Evolutionary conservation across 2,888 invertebrate species (phyloP).

Genomic region (Apotomis turbidana): DNA sequence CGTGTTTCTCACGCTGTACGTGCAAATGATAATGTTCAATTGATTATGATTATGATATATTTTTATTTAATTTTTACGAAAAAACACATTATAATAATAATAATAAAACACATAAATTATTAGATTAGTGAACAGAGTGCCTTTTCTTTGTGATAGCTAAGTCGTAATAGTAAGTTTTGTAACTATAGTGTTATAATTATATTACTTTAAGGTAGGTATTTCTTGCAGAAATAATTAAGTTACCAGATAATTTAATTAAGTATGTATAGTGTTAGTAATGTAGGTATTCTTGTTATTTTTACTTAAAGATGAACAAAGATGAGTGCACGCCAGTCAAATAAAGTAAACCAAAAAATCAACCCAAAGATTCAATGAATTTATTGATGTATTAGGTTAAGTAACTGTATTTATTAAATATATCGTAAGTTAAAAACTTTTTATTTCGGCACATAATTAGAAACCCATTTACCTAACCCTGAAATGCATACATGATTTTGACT

Average conservation of each 20-base stretch:
- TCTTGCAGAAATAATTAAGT: constrained; percentile 30
- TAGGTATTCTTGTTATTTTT: constrained; percentile 18
- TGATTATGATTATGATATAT: too few relatives aligned
- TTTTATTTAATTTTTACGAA: too few relatives aligned
- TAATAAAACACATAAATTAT: too few relatives aligned
- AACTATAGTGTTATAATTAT: constrained; percentile 23
- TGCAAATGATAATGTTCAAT: too few relatives aligned
- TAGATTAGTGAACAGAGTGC: constrained; percentile 28
- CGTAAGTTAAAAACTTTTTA: constrained; percentile 21
- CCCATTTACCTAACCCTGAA: not conserved
- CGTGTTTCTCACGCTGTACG: too few relatives aligned
- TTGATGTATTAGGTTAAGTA: constrained; percentile 28
- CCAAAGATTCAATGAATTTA: constrained; percentile 22
- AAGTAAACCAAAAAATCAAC: constrained; percentile 23
- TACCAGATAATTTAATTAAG: constrained; percentile 33
- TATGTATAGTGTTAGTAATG: constrained; percentile 27
- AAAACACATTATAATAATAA: too few relatives aligned
- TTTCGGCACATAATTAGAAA: not conserved
- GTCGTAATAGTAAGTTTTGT: constrained; percentile 27
- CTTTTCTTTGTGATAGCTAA: constrained; percentile 44
- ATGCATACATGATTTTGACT: too few relatives aligned
- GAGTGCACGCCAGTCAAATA: constrained; percentile 47
- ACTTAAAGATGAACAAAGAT: constrained; percentile 28
- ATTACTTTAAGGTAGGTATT: constrained; percentile 6
- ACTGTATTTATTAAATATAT: constrained; percentile 40